Evolutionary conservation across 2,888 invertebrate species (phyloP).

Genomic region (Dynastes hyllus): DNA sequence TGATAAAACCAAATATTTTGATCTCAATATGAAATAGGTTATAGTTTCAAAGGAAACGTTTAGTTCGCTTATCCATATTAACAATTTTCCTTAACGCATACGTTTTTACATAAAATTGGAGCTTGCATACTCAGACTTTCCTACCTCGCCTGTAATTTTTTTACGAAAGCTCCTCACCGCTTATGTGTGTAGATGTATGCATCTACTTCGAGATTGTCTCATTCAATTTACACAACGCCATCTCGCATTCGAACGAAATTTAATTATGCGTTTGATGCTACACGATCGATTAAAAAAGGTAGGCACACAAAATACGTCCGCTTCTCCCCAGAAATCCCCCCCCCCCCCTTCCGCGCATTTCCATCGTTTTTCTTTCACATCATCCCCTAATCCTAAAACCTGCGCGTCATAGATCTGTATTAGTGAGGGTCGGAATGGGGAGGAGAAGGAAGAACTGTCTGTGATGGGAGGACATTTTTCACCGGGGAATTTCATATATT

Average conservation of each 20-base stretch:
- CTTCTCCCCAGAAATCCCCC: not conserved
- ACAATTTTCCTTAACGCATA: no score
- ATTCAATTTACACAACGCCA: slow-evolving; percentile 13
- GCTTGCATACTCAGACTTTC: no score
- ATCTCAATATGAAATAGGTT: no score
- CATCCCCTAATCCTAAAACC: slow-evolving; percentile 32
- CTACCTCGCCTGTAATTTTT: not conserved
- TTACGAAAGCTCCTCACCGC: not conserved
- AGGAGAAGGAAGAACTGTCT: not conserved
- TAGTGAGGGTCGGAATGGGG: not conserved
- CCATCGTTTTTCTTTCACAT: slow-evolving; percentile 18
- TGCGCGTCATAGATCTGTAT: slow-evolving; percentile 38
- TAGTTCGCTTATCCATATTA: no score
- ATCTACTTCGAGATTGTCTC: not conserved
- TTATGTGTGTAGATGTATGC: not conserved
- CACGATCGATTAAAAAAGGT: not conserved
- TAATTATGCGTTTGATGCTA: slow-evolving; percentile 1
- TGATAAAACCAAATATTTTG: no score
- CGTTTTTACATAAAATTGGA: no score
- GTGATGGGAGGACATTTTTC: slow-evolving; percentile 41
- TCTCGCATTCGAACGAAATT: not conserved
- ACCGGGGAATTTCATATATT: slow-evolving; percentile 41
- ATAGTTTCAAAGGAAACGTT: no score
- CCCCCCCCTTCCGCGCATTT: not conserved
- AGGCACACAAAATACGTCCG: not conserved